phyloP scores from a whole-genome alignment of 2,113 vertebrate genomes.

The Antennarius striatus region DNA sequence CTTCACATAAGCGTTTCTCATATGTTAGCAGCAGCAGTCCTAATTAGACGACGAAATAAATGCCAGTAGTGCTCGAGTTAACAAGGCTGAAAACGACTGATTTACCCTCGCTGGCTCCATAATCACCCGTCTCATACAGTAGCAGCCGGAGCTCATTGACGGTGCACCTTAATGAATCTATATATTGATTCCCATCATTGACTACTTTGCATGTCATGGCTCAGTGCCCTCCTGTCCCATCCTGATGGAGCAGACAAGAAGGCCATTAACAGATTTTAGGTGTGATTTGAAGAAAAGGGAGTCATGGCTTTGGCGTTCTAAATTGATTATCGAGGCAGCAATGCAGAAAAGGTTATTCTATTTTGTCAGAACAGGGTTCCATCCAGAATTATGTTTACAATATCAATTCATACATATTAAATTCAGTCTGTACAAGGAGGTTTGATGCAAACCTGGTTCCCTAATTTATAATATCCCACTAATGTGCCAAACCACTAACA shows the following conservation, averaged over 20 bases:
- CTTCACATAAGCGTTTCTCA: background rate
- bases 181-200: slow-evolving; percentile 63
- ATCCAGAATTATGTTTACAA: no score
- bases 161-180: slow-evolving; percentile 43
- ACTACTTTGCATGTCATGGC: slow-evolving; percentile 53
- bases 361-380: no score
- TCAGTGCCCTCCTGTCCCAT: slow-evolving; percentile 40
- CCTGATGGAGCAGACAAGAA: slow-evolving; percentile 40
- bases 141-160: slow-evolving; percentile 34
- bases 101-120: slow-evolving; percentile 28
- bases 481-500: no score
- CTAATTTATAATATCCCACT: no score
- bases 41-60: background rate
- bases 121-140: slow-evolving; percentile 40
- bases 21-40: background rate
- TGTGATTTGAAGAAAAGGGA: no score
- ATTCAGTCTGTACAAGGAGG: no score
- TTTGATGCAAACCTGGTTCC: no score
- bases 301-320: no score
- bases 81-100: slow-evolving; percentile 35
- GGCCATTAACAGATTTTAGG: slow-evolving; percentile 26
- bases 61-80: slow-evolving; percentile 3
- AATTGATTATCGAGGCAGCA: no score
- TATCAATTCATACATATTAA: no score
- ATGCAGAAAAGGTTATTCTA: no score